Percentiles rank a stretch among this genome's conserved stretches.
Conservation (phyloP, 64 coral and sea anemone species). For the Montipora efflorescens region DNA sequence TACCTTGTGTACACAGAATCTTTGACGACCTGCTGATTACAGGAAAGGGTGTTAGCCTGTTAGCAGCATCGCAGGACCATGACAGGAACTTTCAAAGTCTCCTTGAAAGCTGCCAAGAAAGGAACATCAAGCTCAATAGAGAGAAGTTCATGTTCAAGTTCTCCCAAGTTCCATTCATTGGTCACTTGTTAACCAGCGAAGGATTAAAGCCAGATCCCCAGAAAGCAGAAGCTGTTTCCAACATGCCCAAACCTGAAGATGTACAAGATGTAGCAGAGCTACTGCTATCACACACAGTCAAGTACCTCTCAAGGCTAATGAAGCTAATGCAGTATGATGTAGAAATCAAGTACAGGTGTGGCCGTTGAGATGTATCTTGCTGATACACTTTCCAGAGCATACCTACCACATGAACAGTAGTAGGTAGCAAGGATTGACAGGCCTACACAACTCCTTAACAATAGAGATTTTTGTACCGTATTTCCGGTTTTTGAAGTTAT, state of each 20-base stretch:
- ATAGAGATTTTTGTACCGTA: too few relatives aligned
- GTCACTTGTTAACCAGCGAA: conserved; percentile 65
- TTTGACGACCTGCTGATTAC: conserved; percentile 35
- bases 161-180: conserved; percentile 53
- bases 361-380: too few relatives aligned
- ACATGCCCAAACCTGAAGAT: conserved; percentile 59
- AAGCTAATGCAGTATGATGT: too few relatives aligned
- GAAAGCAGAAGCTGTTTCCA: conserved; percentile 59
- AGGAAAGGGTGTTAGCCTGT: conserved; percentile 27
- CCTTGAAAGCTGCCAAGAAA: conserved; percentile 47
- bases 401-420: too few relatives aligned
- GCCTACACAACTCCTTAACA: too few relatives aligned
- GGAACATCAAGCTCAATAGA: conserved; percentile 68
- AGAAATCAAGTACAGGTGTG: too few relatives aligned
- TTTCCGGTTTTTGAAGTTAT: too few relatives aligned
- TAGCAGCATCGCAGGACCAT: conserved; percentile 45
- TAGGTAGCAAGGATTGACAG: too few relatives aligned
- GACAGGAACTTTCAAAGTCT: conserved; percentile 57
- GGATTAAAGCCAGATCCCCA: conserved; percentile 59
- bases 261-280: conserved; percentile 58
- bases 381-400: too few relatives aligned
- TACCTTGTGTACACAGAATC: conserved; percentile 30
- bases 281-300: too few relatives aligned
- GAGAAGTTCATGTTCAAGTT: conserved; percentile 69
- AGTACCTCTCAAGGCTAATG: background rate